Conservation (phyloP, 30 jellyfish, hydroid and myxozoan species). For the Turritopsis rubra region DNA sequence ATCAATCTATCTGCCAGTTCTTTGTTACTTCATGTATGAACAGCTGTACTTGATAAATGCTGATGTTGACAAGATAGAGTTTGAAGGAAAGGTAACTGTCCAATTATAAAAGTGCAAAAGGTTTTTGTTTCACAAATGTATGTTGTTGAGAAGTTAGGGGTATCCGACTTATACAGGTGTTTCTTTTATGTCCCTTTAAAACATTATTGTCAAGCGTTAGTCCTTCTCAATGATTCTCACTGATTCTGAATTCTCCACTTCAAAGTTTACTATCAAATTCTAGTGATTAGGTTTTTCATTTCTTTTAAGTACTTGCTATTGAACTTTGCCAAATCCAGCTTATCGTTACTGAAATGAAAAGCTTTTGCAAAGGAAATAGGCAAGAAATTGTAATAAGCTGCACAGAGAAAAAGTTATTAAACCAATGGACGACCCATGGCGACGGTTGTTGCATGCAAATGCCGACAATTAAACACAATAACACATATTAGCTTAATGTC, state of each 20-base stretch:
- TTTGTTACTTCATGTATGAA: too few relatives aligned
- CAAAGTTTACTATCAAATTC: background rate
- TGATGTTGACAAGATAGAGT: too few relatives aligned
- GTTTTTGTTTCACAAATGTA: too few relatives aligned
- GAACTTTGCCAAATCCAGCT: background rate
- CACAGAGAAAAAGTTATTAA: background rate
- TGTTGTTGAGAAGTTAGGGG: too few relatives aligned
- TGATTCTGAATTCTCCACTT: background rate
- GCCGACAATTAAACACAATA: background rate
- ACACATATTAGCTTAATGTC: background rate
- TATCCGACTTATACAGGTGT: too few relatives aligned
- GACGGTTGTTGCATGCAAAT: background rate
- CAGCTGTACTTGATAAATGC: too few relatives aligned
- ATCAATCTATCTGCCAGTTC: too few relatives aligned
- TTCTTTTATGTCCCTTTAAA: too few relatives aligned
- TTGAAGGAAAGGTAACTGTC: too few relatives aligned
- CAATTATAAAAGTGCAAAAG: too few relatives aligned
- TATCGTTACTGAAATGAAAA: background rate
- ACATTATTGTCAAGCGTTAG: too few relatives aligned
- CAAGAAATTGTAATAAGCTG: background rate
- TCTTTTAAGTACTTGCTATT: background rate
- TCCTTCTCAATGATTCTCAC: too few relatives aligned
- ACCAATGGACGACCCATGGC: background rate
- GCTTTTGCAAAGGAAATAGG: background rate
- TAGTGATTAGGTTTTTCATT: background rate